A percentile compares a stretch with the other conserved stretches of the same genome.
Evolutionary conservation across 2,888 invertebrate genomes (phyloP).

Genomic region (Arctia plantaginis): DNA sequence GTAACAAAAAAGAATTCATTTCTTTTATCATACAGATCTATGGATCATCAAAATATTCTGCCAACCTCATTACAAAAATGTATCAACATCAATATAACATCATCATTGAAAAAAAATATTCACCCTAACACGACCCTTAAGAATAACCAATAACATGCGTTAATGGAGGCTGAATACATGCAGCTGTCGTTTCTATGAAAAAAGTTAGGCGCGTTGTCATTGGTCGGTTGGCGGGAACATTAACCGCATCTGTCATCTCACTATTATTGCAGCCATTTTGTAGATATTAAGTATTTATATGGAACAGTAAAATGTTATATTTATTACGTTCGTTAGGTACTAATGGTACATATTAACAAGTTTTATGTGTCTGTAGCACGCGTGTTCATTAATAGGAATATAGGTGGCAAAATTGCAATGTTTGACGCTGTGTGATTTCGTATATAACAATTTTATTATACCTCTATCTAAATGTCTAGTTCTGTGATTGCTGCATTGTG

Average conservation of each 20-base stretch:
- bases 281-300: slow-evolving; percentile 51
- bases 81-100: slow-evolving; percentile 54
- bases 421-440: background rate
- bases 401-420: slow-evolving; percentile 5
- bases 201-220: slow-evolving; percentile 68
- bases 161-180: slow-evolving; percentile 71
- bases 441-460: background rate
- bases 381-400: background rate
- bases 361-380: slow-evolving; percentile 14
- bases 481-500: too few relatives aligned
- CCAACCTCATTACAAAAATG: slow-evolving; percentile 52
- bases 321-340: slow-evolving; percentile 28
- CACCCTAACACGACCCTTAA: slow-evolving; percentile 54
- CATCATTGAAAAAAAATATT: slow-evolving; percentile 61
- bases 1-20: slow-evolving; percentile 43
- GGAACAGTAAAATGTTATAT: slow-evolving; percentile 47
- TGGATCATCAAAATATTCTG: slow-evolving; percentile 62
- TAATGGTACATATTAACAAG: slow-evolving; percentile 23
- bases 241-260: slow-evolving; percentile 78
- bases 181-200: slow-evolving; percentile 77
- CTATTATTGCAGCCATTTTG: slow-evolving; percentile 67
- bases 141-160: slow-evolving; percentile 80
- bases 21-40: slow-evolving; percentile 49
- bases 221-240: slow-evolving; percentile 77
- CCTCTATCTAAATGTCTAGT: background rate